Percentiles rank a stretch among this genome's conserved stretches.
phyloP scores from a whole-genome alignment of 92 coral and sea anemone genomes.

The Plumapathes pennacea region DNA sequence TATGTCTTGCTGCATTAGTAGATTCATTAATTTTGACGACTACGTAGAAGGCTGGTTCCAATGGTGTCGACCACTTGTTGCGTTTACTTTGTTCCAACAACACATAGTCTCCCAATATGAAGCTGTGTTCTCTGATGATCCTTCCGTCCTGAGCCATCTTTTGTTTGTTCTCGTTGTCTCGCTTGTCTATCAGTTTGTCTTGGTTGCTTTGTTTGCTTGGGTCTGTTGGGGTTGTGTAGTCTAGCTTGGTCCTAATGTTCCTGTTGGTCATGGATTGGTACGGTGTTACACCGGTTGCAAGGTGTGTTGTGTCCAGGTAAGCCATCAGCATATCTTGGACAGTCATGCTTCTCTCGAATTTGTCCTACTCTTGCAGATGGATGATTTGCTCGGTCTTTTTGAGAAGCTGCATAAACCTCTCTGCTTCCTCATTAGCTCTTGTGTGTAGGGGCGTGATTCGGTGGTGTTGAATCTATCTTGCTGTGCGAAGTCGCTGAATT shows the following conservation, averaged over 20 bases:
- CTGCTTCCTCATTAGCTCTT: conserved; percentile 38
- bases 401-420: conserved; percentile 37
- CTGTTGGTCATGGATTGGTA: conserved; percentile 45
- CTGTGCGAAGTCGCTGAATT: conserved; percentile 28
- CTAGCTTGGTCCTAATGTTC: conserved; percentile 38
- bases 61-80: conserved; percentile 37
- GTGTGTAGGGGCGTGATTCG: conserved; percentile 35
- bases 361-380: conserved; percentile 32
- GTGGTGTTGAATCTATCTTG: conserved; percentile 47
- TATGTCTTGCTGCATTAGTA: conserved; percentile 7
- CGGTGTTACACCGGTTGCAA: conserved; percentile 50
- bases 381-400: conserved; percentile 53
- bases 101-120: conserved; percentile 50
- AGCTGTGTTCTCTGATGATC: conserved; percentile 30
- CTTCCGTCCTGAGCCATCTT: no score
- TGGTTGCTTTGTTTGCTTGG: background rate
- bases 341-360: conserved; percentile 8
- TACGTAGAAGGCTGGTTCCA: conserved; percentile 25
- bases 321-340: conserved; percentile 53
- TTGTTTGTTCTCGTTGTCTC: conserved; percentile 31
- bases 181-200: conserved; percentile 21
- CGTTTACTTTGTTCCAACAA: conserved; percentile 12
- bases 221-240: conserved; percentile 18
- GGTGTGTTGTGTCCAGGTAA: conserved; percentile 46
- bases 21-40: conserved; percentile 23